Evolutionary conservation across 2,888 invertebrate species (phyloP).

Genomic region (Napeogenes sylphis): DNA sequence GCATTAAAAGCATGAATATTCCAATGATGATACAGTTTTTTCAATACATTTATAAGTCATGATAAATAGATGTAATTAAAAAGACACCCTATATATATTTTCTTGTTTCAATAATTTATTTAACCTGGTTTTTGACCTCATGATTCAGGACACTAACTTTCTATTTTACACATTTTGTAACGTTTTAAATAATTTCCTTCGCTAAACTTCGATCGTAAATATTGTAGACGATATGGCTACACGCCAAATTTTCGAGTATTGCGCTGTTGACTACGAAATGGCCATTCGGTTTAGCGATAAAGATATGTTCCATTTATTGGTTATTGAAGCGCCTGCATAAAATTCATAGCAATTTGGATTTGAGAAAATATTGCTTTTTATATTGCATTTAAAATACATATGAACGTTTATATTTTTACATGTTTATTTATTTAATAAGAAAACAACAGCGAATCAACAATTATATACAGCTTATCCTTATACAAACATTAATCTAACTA

Average conservation of each 20-base stretch:
- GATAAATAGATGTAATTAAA: background rate
- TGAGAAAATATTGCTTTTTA: slow-evolving; percentile 9
- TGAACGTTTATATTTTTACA: too few species aligned
- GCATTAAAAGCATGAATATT: too few species aligned
- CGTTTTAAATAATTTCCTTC: slow-evolving; percentile 23
- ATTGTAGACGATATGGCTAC: slow-evolving; percentile 21
- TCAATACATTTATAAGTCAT: background rate
- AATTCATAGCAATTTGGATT: slow-evolving; percentile 17
- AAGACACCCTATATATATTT: background rate
- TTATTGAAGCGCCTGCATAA: slow-evolving; percentile 17
- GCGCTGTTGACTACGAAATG: slow-evolving; percentile 28
- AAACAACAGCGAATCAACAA: too few species aligned
- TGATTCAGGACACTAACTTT: slow-evolving; percentile 24
- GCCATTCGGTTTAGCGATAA: slow-evolving; percentile 22
- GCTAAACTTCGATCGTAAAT: slow-evolving; percentile 25
- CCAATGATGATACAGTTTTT: too few species aligned
- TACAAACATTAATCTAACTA: too few species aligned
- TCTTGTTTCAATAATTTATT: slow-evolving; percentile 19
- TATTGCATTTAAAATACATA: background rate
- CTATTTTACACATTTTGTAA: slow-evolving; percentile 29
- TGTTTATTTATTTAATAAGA: too few species aligned
- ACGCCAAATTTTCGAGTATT: slow-evolving; percentile 28
- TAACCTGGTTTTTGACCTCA: slow-evolving; percentile 21
- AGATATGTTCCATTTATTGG: slow-evolving; percentile 22
- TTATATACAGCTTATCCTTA: too few species aligned